Base-by-base conservation (phyloP, 2,113 vertebrate genomes). In the Oreochromis niloticus region DNA sequence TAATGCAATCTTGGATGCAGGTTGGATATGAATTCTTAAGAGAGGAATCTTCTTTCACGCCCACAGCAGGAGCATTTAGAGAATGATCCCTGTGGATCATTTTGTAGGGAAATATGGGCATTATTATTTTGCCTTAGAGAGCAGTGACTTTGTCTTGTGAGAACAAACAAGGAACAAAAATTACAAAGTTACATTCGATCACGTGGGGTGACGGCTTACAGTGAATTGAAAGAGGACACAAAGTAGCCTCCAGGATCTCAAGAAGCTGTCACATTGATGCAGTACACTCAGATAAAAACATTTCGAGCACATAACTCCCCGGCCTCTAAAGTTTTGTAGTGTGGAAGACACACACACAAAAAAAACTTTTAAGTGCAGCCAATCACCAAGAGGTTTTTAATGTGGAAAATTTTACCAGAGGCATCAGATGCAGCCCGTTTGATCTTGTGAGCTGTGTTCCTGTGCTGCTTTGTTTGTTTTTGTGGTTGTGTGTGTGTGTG, bases 261-360 rank as follows among this genome's bases (percentile, higher is more conserved):
- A 92, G 81, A 85, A 89, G 75, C 91, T 91, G 93, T 93, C 93
- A 93, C 88, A 85, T 85, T 92, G 92, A 92, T 90, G 90, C 81
- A 88, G 39, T 88, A 81, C 57, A 34, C 24, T 56, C 78, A 90
- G 87, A 93, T 82, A 88, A 92, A 68, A 92, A 91, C 88, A 89
- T 91, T 93, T 87, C 81, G 73, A 79, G 83, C 56, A 36, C 63
- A 92, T 41, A 30, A 94, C 89, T 90, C 83, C 81, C 83, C 4
- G 16, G 46, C 43, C 27, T 80, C 78, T 83, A 32, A 30, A 46
- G 80, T 85, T 90, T 87, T 73, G 52, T 46, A 52, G 5, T 9
- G 34, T 73, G 68, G 27, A 87, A 89, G 52, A 86, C 48, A 85
- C 75, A 81, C 59, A 63, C 59, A 19, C 81, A 83, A n/a, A 9